These are phyloP conservation scores for Spisula solida DNA, from an alignment of 2,888 invertebrate genomes.

Conservation along the genomic window DNA sequence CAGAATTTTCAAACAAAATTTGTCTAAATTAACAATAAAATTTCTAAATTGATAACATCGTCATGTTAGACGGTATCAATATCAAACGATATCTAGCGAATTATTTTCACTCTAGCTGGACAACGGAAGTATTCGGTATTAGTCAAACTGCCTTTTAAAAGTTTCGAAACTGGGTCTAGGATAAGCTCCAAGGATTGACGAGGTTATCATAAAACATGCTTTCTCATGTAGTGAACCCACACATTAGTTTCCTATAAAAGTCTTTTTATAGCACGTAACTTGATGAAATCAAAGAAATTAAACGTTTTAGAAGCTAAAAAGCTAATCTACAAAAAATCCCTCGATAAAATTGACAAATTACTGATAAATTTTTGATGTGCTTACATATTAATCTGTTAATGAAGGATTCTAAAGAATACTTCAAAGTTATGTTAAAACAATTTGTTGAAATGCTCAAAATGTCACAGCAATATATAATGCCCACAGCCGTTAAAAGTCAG, in stretches of 20 bases:
- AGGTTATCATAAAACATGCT: slow-evolving; percentile 19
- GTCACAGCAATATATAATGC: background rate
- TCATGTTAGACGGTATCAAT: slow-evolving; percentile 32
- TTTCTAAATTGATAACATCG: background rate
- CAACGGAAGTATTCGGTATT: slow-evolving; percentile 34
- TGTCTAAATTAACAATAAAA: slow-evolving; percentile 7
- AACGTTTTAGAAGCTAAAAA: background rate
- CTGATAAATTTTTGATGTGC: background rate
- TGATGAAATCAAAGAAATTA: background rate
- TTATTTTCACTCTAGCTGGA: slow-evolving; percentile 8
- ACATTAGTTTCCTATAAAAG: background rate
- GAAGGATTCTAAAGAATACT: background rate
- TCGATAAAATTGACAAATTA: background rate
- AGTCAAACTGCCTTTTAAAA: background rate
- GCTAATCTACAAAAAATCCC: slow-evolving; percentile 5
- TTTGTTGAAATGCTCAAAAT: background rate
- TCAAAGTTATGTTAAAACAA: background rate
- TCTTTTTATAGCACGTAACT: background rate
- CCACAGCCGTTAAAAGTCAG: background rate
- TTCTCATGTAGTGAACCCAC: background rate
- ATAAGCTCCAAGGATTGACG: slow-evolving; percentile 14
- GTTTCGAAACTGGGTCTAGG: slow-evolving; percentile 34
- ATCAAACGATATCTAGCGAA: slow-evolving; percentile 29
- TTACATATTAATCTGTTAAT: background rate
- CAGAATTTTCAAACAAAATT: background rate